These are phyloP conservation scores for Desmophyllum pertusum DNA, from an alignment of 92 coral and sea anemone genomes.

Conservation along the genomic window DNA sequence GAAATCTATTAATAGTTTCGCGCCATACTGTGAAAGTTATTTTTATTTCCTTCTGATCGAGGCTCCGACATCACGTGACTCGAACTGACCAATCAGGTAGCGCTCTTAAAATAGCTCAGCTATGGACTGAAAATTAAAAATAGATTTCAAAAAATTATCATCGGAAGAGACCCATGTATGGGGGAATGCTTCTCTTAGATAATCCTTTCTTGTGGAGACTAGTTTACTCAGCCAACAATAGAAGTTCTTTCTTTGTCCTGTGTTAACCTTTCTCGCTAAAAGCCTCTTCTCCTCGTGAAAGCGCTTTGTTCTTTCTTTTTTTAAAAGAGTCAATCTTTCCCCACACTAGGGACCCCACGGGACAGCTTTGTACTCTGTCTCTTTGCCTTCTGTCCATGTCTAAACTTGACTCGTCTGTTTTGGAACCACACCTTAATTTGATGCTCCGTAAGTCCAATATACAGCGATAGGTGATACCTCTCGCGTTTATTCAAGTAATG, in stretches of 20 bases:
- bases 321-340: not conserved
- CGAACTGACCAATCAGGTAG: too few relatives aligned
- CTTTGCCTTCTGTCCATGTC: slow-evolving; percentile 12
- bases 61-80: too few relatives aligned
- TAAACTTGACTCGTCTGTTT: slow-evolving; percentile 60
- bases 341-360: not conserved
- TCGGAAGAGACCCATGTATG: too few relatives aligned
- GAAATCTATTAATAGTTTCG: too few relatives aligned
- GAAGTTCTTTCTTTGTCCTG: not conserved
- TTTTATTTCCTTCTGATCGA: too few relatives aligned
- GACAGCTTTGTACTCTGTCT: not conserved
- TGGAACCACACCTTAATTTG: slow-evolving; percentile 73
- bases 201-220: too few relatives aligned
- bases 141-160: too few relatives aligned
- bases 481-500: slow-evolving; percentile 52
- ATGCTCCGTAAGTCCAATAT: slow-evolving; percentile 60
- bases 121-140: too few relatives aligned
- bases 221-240: not conserved
- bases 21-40: too few relatives aligned
- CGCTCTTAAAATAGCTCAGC: too few relatives aligned
- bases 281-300: not conserved
- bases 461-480: slow-evolving; percentile 48
- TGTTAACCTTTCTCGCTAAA: not conserved
- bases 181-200: too few relatives aligned
- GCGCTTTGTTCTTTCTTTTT: too few relatives aligned